Percentiles rank a stretch among this genome's conserved stretches.
These are phyloP conservation scores for Tupaia tana DNA, from an alignment of 2,113 vertebrate genomes.

Conservation along the genomic window DNA sequence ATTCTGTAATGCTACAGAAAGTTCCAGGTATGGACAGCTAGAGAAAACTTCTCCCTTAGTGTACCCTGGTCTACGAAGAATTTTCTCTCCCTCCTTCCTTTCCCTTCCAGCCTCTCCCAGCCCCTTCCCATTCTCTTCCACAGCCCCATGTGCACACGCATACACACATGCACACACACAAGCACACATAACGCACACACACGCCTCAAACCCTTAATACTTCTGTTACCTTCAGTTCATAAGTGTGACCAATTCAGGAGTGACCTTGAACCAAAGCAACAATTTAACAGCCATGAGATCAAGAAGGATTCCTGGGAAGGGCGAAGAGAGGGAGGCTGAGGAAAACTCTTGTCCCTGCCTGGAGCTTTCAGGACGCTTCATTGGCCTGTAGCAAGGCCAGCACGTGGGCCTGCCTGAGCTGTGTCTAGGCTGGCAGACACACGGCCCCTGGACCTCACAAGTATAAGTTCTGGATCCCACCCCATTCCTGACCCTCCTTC, in stretches of 20 bases:
- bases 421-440: constrained; percentile 7
- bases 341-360: background rate
- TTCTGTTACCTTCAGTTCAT: constrained; percentile 69
- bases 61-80: background rate
- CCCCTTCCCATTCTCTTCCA: background rate
- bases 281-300: constrained; percentile 53
- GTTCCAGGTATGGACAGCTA: background rate
- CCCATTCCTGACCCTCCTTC: background rate
- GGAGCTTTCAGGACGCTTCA: constrained; percentile 26
- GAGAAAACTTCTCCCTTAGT: background rate
- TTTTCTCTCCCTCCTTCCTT: constrained; percentile 4
- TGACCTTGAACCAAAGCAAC: constrained; percentile 66
- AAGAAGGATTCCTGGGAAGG: constrained; percentile 58
- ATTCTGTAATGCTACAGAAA: background rate
- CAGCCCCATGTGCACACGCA: background rate
- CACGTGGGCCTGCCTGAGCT: constrained; percentile 56
- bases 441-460: background rate
- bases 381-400: constrained; percentile 48
- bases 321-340: constrained; percentile 21
- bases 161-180: background rate
- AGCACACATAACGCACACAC: background rate
- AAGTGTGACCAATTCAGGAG: constrained; percentile 42
- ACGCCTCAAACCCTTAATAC: constrained; percentile 68
- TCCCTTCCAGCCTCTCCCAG: constrained; percentile 2
- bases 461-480: constrained; percentile 8